phyloP scores from a whole-genome alignment of 1,140 invertebrate species.

The Theocolax elegans region DNA sequence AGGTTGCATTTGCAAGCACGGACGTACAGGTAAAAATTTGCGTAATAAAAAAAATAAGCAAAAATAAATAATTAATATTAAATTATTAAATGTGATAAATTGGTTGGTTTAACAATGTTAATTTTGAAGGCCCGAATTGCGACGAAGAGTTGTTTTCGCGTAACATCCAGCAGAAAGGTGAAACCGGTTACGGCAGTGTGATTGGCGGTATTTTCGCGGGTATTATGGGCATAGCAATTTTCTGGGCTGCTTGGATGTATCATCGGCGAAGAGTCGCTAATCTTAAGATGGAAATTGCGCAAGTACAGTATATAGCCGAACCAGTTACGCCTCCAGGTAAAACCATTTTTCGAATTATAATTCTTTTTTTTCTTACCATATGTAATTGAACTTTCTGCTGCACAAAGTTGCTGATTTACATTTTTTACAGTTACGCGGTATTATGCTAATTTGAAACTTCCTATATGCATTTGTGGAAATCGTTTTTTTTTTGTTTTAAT shows the following conservation, averaged over 20 bases:
- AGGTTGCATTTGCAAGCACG: constrained; percentile 85
- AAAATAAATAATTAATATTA: not conserved
- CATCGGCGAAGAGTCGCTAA: constrained; percentile 81
- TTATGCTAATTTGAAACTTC: no score
- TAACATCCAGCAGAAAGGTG: constrained; percentile 59
- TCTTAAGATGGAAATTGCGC: constrained; percentile 86
- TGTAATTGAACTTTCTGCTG: no score
- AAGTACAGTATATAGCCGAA: constrained; percentile 88
- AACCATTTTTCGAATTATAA: not conserved
- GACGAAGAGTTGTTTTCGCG: constrained; percentile 61
- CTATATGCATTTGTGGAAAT: no score
- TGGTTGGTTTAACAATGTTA: not conserved
- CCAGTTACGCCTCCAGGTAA: constrained; percentile 74
- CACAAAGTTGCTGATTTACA: no score
- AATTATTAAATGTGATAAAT: not conserved
- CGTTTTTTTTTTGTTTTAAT: constrained; percentile 1
- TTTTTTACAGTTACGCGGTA: no score
- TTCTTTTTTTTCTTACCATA: no score
- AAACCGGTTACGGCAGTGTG: constrained; percentile 68
- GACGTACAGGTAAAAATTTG: constrained; percentile 72
- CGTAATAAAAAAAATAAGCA: constrained; percentile 1
- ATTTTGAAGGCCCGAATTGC: constrained; percentile 65
- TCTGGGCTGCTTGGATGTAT: constrained; percentile 76
- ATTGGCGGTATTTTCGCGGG: constrained; percentile 75
- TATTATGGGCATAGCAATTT: constrained; percentile 74